A percentile compares a stretch with the other conserved stretches of the same genome.
Evolutionary conservation across 1,140 invertebrate species (phyloP).

Genomic region (Lordiphosa mommai): DNA sequence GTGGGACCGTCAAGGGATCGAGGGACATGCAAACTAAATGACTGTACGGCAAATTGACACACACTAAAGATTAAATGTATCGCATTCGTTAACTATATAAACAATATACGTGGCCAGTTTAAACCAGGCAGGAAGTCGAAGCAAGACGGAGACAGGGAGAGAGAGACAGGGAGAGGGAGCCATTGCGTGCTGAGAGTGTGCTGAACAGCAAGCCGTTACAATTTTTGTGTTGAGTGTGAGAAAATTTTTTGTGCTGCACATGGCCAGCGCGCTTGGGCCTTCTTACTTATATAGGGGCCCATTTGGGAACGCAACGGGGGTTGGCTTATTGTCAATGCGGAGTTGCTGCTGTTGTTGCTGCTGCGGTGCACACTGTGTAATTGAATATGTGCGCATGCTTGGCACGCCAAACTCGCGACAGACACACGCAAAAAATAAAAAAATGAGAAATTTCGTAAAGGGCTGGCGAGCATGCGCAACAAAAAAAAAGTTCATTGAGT

Average conservation of each 20-base stretch:
- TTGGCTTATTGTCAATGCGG: conserved; percentile 65
- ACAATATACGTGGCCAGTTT: conserved; percentile 71
- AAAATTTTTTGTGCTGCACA: conserved; percentile 71
- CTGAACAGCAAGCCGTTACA: conserved; percentile 68
- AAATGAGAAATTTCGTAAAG: conserved; percentile 7
- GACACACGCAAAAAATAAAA: conserved; percentile 52
- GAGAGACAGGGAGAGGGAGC: conserved; percentile 5
- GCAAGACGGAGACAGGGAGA: conserved; percentile 10
- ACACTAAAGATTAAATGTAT: conserved; percentile 78
- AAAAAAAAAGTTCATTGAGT: conserved; percentile 27
- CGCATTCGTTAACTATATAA: conserved; percentile 78
- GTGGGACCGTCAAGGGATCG: conserved; percentile 51
- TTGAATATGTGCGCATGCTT: conserved; percentile 72
- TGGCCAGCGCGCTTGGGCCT: conserved; percentile 37
- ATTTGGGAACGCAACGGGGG: conserved; percentile 54
- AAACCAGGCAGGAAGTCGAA: conserved; percentile 45
- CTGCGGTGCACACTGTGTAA: conserved; percentile 41
- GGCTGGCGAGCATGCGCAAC: conserved; percentile 39
- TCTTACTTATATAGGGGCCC: conserved; percentile 52
- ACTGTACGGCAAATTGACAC: conserved; percentile 78
- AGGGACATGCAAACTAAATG: conserved; percentile 75
- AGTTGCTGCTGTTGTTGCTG: too few species aligned
- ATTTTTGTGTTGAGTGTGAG: conserved; percentile 65
- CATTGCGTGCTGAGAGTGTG: conserved; percentile 68
- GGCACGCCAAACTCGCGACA: conserved; percentile 58